Percentiles rank a stretch among this genome's conserved stretches.
Conservation (phyloP, 2,113 vertebrate genomes). For the Notechis scutatus region DNA sequence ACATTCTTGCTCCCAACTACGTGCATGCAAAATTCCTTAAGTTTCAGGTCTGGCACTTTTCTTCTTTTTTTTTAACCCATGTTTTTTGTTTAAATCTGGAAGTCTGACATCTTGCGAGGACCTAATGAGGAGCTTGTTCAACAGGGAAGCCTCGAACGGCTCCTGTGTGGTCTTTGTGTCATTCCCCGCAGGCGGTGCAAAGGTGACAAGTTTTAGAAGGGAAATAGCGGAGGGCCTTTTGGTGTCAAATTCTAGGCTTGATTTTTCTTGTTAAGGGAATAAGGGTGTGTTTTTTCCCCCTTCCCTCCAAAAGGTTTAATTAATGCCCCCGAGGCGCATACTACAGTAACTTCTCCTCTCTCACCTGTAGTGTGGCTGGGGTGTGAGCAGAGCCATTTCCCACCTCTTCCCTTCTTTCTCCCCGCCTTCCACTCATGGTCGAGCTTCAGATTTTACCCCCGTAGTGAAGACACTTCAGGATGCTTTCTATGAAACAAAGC, state of each 20-base stretch:
- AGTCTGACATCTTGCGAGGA: slow-evolving; percentile 23
- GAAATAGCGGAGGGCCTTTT: not conserved
- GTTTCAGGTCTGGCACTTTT: not conserved
- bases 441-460: not conserved
- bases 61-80: no score
- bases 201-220: slow-evolving; percentile 3
- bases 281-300: not conserved
- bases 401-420: not conserved
- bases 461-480: not conserved
- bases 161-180: not conserved
- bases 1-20: not conserved
- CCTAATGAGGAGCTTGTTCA: slow-evolving; percentile 29
- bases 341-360: slow-evolving; percentile 19
- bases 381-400: not conserved
- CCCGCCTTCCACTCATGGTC: not conserved
- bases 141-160: not conserved
- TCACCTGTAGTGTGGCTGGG: not conserved
- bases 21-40: not conserved
- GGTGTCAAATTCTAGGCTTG: slow-evolving; percentile 1
- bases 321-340: slow-evolving; percentile 17
- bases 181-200: not conserved
- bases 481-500: not conserved
- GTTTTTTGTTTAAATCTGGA: not conserved
- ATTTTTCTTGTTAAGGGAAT: slow-evolving; percentile 16
- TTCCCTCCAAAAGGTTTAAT: slow-evolving; percentile 16